Evolutionary conservation across 2,797 vertebrate species (phyloP).

Genomic region (Urocyon cinereoargenteus): DNA sequence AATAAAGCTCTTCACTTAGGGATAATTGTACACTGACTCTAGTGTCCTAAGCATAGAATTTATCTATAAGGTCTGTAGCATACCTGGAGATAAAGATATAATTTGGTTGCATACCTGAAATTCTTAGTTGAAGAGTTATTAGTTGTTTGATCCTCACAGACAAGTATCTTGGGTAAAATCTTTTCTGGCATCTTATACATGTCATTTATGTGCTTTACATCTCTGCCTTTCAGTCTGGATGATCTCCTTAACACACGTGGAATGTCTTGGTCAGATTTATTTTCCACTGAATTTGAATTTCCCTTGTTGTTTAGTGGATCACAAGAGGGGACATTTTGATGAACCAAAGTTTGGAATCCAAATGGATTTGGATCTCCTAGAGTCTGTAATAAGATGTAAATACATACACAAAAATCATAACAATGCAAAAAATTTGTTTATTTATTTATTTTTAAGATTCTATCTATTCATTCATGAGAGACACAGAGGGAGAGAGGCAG

Average conservation of each 20-base stretch:
- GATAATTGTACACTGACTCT: not conserved
- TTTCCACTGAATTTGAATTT: slow-evolving; percentile 61
- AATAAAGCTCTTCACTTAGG: slow-evolving; percentile 44
- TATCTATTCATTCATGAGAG: too few relatives aligned
- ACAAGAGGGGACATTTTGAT: slow-evolving; percentile 21
- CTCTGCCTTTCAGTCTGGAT: slow-evolving; percentile 18
- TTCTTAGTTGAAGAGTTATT: slow-evolving; percentile 54
- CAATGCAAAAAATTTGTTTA: not conserved
- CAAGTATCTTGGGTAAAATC: slow-evolving; percentile 46
- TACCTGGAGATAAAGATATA: not conserved
- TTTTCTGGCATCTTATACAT: slow-evolving; percentile 53
- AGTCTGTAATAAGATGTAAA: slow-evolving; percentile 77
- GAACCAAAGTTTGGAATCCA: slow-evolving; percentile 60
- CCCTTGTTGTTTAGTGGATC: slow-evolving; percentile 60
- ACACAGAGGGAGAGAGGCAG: too few relatives aligned
- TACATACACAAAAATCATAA: slow-evolving; percentile 51
- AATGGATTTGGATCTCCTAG: slow-evolving; percentile 61
- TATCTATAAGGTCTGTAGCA: not conserved
- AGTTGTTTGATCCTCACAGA: not conserved
- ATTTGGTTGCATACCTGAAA: slow-evolving; percentile 73
- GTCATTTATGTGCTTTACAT: not conserved
- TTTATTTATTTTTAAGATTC: too few relatives aligned
- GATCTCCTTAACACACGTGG: slow-evolving; percentile 54
- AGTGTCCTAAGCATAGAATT: not conserved
- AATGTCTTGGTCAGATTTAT: slow-evolving; percentile 35